Evolutionary conservation across 2,888 invertebrate species (phyloP), one percentile per base, ranked within the genome.

Genomic region (Neelides folsomi): DNA sequence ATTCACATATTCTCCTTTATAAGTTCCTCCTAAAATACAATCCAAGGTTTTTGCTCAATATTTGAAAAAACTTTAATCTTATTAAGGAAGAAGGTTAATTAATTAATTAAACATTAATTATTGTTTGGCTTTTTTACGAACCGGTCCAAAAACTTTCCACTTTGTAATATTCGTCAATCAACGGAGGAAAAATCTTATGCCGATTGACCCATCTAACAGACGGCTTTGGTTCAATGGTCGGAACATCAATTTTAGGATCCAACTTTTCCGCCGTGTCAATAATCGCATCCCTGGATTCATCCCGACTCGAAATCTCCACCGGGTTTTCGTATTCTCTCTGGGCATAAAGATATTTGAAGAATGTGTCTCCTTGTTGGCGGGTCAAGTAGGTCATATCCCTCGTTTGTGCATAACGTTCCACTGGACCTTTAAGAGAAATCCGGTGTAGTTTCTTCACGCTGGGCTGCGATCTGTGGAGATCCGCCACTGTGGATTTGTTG

Each of bases 121-220:
- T n/a, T n/a, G n/a, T n/a, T n/a, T n/a, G n/a, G n/a, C n/a, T 27
- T 27, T 5, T 27, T 27, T 5, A 27, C 7, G 27, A 55, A 43
- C 63, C 63, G 0, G 60, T 62, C 58, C 61, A 62, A 37, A 59
- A 59, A 10, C 45, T 54, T 49, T 63, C 60, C 1, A 49, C 55
- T 52, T 58, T 58, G 47, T 50, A 54, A 41, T 58, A 63, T 48
- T 62, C 52, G 2, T 47, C 46, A 18, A 44, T 48, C 1, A 57
- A 16, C 7, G 61, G 60, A 39, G 47, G 53, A 9, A 61, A 49
- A 8, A 60, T 12, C 40, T 58, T 50, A 35, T 57, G 53, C 20
- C 54, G 52, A 36, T 52, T 54, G 1, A 53, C 34, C 45, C 55
- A 43, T 6, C 55, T 58, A 34, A 61, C 54, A 5, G 27, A 3